Base-by-base conservation (phyloP, 1,140 invertebrate genomes). In the Charaxes varanes region DNA sequence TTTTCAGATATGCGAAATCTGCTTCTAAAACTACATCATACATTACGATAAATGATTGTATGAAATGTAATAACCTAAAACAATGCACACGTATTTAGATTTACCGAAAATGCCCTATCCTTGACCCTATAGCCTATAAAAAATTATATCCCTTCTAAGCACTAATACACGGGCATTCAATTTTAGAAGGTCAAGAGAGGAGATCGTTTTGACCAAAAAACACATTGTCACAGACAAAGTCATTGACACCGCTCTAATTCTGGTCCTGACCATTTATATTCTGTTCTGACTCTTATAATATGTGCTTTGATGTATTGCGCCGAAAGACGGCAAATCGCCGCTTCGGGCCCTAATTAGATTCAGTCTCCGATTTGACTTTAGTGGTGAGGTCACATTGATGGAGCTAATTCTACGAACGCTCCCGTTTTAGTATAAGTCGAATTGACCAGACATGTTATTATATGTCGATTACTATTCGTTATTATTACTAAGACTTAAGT, bases 301-400 rank as follows among this genome's bases (percentile, higher is more conserved):
- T 37, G 34, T 28, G 33, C 16, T 15, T 22, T 23, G 16, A 33
- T 38, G 23, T 38, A 46, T 40, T 36, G 36, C 21, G 17, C 18
- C 22, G 37, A 14, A 30, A 27, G 12, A 31, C 21, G 34, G 34
- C 30, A 35, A 40, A 40, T 40, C 12, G 28, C 37, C 36, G 28
- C 30, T 41, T 46, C 37, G 19, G 18, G 8, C 45, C 44, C 23
- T 50, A 54, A 54, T 45, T 55, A 59, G 38, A 54, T 52, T 43
- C 48, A 49, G 48, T 52, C 48, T 38, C 32, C 52, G 56, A 38
- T 62, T 67, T 53, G 53, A 59, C 59, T 58, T 54, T 54, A 49
- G 45, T 44, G 35, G 34, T 47, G 44, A 57, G 66, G 66, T 73
- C 68, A 67, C 61, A 45, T 58, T 62, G 59, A 45, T 56, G 45